A percentile compares a stretch with the other conserved stretches of the same genome.
phyloP scores from a whole-genome alignment of 2,113 vertebrate genomes.

The Heptranchias perlo region DNA sequence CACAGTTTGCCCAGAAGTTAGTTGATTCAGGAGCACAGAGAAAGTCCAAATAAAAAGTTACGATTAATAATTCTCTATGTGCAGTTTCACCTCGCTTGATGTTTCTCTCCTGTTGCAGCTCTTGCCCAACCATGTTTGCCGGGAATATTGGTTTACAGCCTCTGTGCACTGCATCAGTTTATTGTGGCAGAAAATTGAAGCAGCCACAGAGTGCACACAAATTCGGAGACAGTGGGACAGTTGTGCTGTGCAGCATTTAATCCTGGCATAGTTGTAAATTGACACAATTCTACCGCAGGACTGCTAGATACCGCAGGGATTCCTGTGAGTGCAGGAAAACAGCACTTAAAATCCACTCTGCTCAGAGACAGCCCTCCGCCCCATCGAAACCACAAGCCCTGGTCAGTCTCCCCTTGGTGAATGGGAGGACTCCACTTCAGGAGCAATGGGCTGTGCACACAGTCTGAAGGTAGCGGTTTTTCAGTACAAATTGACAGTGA shows the following conservation, averaged over 20 bases:
- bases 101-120: not conserved
- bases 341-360: slow-evolving; percentile 17
- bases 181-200: not conserved
- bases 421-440: not conserved
- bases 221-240: not conserved
- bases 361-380: not conserved
- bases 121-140: not conserved
- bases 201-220: not conserved
- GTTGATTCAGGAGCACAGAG: not conserved
- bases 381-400: not conserved
- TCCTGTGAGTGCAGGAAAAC: not conserved
- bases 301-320: not conserved
- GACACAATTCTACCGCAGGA: not conserved
- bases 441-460: not conserved
- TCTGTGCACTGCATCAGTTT: not conserved
- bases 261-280: not conserved
- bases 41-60: not conserved
- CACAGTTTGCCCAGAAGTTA: not conserved
- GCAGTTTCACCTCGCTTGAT: not conserved
- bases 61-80: not conserved
- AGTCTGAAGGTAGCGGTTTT: not conserved
- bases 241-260: not conserved
- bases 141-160: not conserved
- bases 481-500: slow-evolving; percentile 19
- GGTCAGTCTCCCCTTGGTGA: not conserved